Percentiles rank a stretch among this genome's conserved stretches.
These are phyloP conservation scores for Potamarius usumacintae DNA, from an alignment of 2,113 vertebrate species.

Conservation along the genomic window DNA sequence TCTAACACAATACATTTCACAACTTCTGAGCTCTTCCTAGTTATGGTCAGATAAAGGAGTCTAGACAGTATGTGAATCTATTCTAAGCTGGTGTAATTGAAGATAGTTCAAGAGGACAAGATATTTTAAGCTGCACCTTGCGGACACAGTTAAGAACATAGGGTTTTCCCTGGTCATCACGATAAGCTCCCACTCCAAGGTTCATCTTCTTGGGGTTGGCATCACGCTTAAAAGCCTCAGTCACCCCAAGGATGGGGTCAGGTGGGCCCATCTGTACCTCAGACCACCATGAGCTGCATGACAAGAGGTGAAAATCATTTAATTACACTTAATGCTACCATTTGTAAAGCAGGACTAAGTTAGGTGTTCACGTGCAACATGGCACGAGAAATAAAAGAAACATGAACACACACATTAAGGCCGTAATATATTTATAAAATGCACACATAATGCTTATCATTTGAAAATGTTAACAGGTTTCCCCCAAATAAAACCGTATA, in stretches of 20 bases:
- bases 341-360: neutral
- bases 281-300: constrained; percentile 83
- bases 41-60: neutral
- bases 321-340: neutral
- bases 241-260: constrained; percentile 86
- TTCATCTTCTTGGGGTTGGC: constrained; percentile 88
- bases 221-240: constrained; percentile 86
- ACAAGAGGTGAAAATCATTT: neutral
- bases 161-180: constrained; percentile 83
- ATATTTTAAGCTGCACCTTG: constrained; percentile 69
- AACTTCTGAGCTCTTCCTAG: neutral
- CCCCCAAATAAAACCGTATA: neutral
- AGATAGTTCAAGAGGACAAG: neutral
- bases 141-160: constrained; percentile 80
- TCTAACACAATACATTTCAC: neutral
- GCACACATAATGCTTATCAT: neutral
- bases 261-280: constrained; percentile 88
- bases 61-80: neutral
- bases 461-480: neutral
- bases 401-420: neutral
- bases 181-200: constrained; percentile 84
- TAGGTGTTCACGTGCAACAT: neutral
- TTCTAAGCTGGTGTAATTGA: neutral
- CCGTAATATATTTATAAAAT: neutral
- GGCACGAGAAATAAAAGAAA: neutral